These are phyloP conservation scores for Dromas ardeola DNA, from an alignment of 2,113 vertebrate genomes.

Conservation along the genomic window DNA sequence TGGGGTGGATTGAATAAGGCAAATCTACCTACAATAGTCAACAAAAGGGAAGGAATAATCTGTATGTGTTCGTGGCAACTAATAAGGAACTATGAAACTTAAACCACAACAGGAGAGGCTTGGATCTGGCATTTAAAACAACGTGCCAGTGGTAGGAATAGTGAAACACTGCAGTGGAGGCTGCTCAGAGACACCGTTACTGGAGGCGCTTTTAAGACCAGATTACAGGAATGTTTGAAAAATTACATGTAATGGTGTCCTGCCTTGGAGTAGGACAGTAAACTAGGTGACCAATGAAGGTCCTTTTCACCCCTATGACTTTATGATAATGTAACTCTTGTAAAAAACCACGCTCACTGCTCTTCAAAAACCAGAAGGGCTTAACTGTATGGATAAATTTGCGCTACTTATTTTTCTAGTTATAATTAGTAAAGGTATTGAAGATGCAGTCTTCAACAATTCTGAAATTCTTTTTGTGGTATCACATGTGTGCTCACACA, in stretches of 20 bases:
- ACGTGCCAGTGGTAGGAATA: neutral
- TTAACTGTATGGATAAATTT: neutral
- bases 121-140: neutral
- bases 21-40: neutral
- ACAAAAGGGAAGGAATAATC: neutral
- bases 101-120: neutral
- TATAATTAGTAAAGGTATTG: conserved; percentile 12
- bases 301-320: neutral
- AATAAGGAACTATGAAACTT: neutral
- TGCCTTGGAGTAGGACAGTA: neutral
- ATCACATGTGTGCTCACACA: conserved; percentile 16
- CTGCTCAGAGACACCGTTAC: neutral
- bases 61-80: neutral
- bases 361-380: neutral
- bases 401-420: neutral
- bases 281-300: neutral
- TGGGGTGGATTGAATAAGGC: neutral
- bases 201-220: neutral
- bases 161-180: neutral
- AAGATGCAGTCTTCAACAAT: neutral
- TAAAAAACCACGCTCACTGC: neutral
- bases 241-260: neutral
- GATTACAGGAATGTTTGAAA: neutral
- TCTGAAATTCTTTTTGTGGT: conserved; percentile 7
- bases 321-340: neutral